Conservation (phyloP, 1,140 invertebrate genomes). For the Eupristina koningsbergeri region DNA sequence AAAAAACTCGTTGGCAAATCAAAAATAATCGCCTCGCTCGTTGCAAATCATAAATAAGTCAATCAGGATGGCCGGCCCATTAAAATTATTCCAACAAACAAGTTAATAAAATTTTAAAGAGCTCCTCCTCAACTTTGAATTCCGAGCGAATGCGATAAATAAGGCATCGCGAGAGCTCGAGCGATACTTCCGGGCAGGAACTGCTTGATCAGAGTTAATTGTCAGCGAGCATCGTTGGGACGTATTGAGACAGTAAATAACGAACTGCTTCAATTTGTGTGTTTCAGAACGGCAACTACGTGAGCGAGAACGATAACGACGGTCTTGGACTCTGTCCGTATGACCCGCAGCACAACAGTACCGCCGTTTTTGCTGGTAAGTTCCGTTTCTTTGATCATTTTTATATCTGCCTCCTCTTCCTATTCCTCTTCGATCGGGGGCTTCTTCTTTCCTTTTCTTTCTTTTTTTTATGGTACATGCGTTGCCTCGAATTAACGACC, state of each 20-base stretch:
- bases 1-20: no score
- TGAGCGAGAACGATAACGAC: constrained; percentile 79
- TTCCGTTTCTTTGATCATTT: constrained; percentile 20
- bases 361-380: constrained; percentile 84
- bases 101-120: background rate
- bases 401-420: background rate
- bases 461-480: background rate
- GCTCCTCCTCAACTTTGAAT: background rate
- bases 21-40: background rate
- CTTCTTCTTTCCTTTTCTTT: no score
- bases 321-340: constrained; percentile 92
- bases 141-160: background rate
- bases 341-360: constrained; percentile 94
- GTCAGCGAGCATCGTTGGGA: constrained; percentile 20
- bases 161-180: background rate
- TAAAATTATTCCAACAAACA: background rate
- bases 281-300: constrained; percentile 75
- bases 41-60: background rate
- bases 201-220: constrained; percentile 40
- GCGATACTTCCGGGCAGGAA: constrained; percentile 41
- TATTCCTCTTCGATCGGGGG: background rate
- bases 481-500: constrained; percentile 3
- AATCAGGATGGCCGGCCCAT: background rate
- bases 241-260: constrained; percentile 37
- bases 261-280: constrained; percentile 34